Percentiles rank a stretch among this genome's conserved stretches.
Conservation (phyloP, 2,113 vertebrate species). For the Scytalopus superciliaris region DNA sequence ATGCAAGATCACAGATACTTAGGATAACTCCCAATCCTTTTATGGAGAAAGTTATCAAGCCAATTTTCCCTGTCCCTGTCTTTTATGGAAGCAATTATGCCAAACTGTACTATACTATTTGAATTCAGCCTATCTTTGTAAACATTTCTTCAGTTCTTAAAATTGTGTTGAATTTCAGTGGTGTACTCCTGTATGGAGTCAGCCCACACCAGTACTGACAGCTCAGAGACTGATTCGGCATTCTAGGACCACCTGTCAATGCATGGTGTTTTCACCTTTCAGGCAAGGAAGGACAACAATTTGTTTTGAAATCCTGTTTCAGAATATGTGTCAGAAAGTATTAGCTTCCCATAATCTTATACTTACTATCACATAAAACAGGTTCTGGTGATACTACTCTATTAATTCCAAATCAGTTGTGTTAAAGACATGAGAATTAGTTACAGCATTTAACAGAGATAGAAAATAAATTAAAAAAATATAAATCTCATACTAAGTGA, state of each 20-base stretch:
- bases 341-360: neutral
- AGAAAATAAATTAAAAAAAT: neutral
- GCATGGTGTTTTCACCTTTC: neutral
- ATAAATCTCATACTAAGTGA: neutral
- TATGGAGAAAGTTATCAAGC: neutral
- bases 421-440: neutral
- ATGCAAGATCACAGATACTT: neutral
- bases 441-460: neutral
- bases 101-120: neutral
- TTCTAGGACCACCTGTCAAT: neutral
- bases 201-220: neutral
- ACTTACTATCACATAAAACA: neutral
- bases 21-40: neutral
- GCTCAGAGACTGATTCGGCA: neutral
- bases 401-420: neutral
- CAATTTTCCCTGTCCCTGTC: neutral
- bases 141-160: neutral
- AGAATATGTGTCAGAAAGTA: neutral
- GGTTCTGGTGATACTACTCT: neutral
- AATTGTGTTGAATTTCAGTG: neutral
- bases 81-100: neutral
- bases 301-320: neutral
- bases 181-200: neutral
- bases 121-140: neutral
- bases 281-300: neutral